Base-by-base conservation (phyloP, 1,140 invertebrate genomes). In the Hydropsyche tenuis region DNA sequence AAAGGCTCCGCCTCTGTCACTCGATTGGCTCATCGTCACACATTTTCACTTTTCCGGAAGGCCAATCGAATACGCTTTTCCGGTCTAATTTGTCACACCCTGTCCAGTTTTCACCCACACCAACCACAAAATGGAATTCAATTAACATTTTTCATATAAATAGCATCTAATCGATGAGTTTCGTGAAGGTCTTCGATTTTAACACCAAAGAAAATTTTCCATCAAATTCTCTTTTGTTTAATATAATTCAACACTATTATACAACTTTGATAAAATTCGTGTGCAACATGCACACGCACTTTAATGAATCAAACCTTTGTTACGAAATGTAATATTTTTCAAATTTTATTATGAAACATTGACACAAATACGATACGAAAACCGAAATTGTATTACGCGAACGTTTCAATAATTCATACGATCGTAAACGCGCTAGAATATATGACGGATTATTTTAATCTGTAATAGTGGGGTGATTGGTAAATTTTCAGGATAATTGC, bases 21-120 rank as follows among this genome's bases (percentile, higher is more conserved):
- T 60, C 23, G 4, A 60, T 60, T 60, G 56, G 56, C 56, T 60
- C 23, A 60, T 60, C 56, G 23, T 11, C 56, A 25, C 48, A 53
- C 16, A 53, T 20, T 18, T 53, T 60, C 45, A 48, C 16, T 16
- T n/a, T 48, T 60, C 56, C 56, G 56, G 56, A 60, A 60, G 30
- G 14, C 56, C 56, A 60, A 60, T 60, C 4, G 56, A 25, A 23
- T 22, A 3, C 30, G 30, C 30, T 37, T 37, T 37, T 12, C 56
- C 20, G 20, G 56, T 60, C 22, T 25, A 16, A 48, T 14, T 6
- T 48, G 11, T 48, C 45, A 48, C 45, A 48, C 16, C 16, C 16
- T 48, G n/a, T n/a, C n/a, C n/a, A n/a, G n/a, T n/a, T n/a, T n/a
- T n/a, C n/a, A n/a, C n/a, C n/a, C n/a, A n/a, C n/a, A n/a, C n/a